These are phyloP conservation scores for Mactra quadrangularis DNA, from an alignment of 1,140 invertebrate species.

Conservation along the genomic window DNA sequence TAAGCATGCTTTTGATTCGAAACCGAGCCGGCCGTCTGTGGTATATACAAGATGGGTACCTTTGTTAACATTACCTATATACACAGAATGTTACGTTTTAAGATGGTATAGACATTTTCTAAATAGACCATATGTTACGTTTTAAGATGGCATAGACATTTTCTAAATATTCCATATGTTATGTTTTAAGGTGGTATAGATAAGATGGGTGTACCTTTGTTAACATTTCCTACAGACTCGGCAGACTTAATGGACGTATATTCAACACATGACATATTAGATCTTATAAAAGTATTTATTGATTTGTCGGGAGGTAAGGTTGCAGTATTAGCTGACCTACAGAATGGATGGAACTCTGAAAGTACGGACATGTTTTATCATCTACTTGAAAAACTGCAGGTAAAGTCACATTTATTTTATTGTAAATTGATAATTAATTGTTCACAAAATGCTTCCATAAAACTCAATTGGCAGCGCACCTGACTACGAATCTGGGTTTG, in stretches of 20 bases:
- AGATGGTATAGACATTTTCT: background rate
- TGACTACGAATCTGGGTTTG: too few species aligned
- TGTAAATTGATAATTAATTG: too few species aligned
- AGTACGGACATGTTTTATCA: slow-evolving; percentile 16
- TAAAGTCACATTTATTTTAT: background rate
- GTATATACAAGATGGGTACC: too few species aligned
- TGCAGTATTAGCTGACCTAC: slow-evolving; percentile 27
- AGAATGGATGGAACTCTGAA: slow-evolving; percentile 23
- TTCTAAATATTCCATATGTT: slow-evolving; percentile 10
- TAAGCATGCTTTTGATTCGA: too few species aligned
- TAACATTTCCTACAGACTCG: slow-evolving; percentile 43
- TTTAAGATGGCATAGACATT: background rate
- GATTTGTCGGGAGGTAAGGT: slow-evolving; percentile 14
- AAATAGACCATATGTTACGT: too few species aligned
- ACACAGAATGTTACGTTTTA: too few species aligned
- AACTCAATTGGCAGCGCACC: too few species aligned
- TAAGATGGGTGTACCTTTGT: slow-evolving; percentile 7
- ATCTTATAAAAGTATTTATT: slow-evolving; percentile 20
- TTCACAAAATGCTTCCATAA: too few species aligned
- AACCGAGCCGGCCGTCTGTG: too few species aligned
- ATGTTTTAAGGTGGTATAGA: slow-evolving; percentile 45
- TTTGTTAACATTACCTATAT: too few species aligned
- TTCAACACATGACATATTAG: slow-evolving; percentile 1
- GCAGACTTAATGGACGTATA: slow-evolving; percentile 43
- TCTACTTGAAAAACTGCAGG: slow-evolving; percentile 49